Conservation (phyloP, 64 coral and sea anemone genomes). For the Catalaphyllia jardinei region DNA sequence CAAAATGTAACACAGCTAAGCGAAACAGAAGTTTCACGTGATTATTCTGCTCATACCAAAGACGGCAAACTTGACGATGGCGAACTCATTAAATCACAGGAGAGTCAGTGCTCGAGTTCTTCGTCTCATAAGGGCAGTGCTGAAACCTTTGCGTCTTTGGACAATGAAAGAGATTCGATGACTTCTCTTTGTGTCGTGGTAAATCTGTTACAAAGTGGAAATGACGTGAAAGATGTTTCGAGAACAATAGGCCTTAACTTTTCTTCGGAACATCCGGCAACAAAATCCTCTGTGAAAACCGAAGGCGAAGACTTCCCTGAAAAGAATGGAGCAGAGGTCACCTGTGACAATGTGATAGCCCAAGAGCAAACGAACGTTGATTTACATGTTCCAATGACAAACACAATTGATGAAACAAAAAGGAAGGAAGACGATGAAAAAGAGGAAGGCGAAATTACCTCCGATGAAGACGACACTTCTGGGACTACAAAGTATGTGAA, state of each 20-base stretch:
- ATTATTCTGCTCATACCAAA: background rate
- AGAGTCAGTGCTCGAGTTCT: background rate
- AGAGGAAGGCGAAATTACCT: constrained; percentile 86
- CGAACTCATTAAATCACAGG: background rate
- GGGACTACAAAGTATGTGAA: background rate
- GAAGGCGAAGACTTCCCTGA: background rate
- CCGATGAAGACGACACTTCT: constrained; percentile 54
- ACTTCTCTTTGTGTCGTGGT: background rate
- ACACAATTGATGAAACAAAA: background rate
- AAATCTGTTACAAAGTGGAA: background rate
- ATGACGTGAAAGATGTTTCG: background rate
- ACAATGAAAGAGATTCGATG: background rate
- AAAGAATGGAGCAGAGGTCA: background rate
- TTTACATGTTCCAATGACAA: background rate
- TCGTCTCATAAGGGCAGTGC: background rate
- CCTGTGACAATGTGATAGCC: background rate
- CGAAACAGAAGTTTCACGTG: background rate
- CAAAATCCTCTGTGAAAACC: background rate
- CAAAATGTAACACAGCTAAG: background rate
- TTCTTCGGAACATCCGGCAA: background rate
- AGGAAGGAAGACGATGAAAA: constrained; percentile 4
- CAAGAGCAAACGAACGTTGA: background rate
- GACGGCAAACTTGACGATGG: background rate
- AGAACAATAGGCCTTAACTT: background rate
- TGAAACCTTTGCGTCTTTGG: background rate